Base-by-base conservation (phyloP, 2,113 vertebrate genomes). In the Dicentrarchus labrax region DNA sequence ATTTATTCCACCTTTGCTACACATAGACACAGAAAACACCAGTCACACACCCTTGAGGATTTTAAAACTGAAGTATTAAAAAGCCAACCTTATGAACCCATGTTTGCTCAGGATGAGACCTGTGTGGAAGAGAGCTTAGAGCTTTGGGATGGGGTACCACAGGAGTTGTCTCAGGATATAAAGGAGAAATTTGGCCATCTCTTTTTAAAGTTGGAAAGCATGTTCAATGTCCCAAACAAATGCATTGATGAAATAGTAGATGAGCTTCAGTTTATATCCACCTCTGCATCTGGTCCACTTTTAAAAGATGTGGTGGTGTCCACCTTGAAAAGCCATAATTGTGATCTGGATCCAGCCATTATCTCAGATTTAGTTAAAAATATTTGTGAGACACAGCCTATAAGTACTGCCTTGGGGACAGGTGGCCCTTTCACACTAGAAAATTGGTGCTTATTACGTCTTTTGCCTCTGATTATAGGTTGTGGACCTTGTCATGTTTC, bases 121-220 rank as follows among this genome's bases (percentile, higher is more conserved):
- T 59, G 4, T 48, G 9, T 48, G 45, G 45, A 47, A 12, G 45
- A 47, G 8, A 47, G 11, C 45, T 47, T 12, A 45, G 56, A 62
- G 39, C 68, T 3, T 59, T 30, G 8, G 69, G 21, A 8, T 22
- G 51, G 5, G 36, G 51, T 56, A 54, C 38, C 38, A 43, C 12
- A 72, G 11, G 39, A 24, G 12, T 30, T 45, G 13, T 61, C 56
- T 47, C 41, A 60, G 38, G 41, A 47, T 8, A 73, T 73, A 19
- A 73, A 73, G 13, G 56, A 60, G 41, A 73, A 19, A 5, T 60
- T 60, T 60, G 56, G 54, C 16, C 39, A 30, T 21, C 71, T 73
- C 16, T 73, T 72, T 22, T 47, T 60, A 12, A 73, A 73, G 41
- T 30, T 73, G 41, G 71, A 73, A 10, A 73, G n/a, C 38, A 76